A percentile compares a stretch with the other conserved stretches of the same genome.
phyloP scores from a whole-genome alignment of 2,888 invertebrate genomes.

The Mimas tiliae region DNA sequence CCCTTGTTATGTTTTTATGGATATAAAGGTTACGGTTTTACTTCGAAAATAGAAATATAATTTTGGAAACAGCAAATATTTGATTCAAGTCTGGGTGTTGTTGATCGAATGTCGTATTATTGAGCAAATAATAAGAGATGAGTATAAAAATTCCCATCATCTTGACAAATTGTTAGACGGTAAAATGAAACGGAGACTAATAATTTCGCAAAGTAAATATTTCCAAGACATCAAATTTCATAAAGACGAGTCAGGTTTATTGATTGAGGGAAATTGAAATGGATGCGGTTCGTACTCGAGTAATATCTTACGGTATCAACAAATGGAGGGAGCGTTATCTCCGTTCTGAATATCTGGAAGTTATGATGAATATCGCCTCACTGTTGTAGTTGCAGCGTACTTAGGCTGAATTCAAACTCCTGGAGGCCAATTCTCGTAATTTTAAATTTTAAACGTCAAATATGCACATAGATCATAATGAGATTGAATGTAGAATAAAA shows the following conservation, averaged over 20 bases:
- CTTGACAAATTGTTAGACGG: background rate
- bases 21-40: no score
- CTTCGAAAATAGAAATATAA: background rate
- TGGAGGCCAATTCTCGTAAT: no score
- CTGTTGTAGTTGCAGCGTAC: no score
- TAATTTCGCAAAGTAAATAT: conserved; percentile 12
- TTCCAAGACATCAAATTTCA: conserved; percentile 23
- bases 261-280: conserved; percentile 28
- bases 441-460: no score
- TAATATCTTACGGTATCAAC: conserved; percentile 28
- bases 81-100: background rate
- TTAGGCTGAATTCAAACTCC: no score
- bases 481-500: no score
- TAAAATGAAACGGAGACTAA: background rate
- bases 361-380: no score
- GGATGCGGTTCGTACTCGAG: conserved; percentile 21
- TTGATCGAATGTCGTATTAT: background rate
- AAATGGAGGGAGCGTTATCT: conserved; percentile 11
- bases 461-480: no score
- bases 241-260: conserved; percentile 24
- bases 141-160: background rate
- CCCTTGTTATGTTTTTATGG: no score
- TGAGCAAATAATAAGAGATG: background rate
- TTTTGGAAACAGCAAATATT: background rate
- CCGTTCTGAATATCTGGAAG: no score